phyloP scores from a whole-genome alignment of 2,888 invertebrate genomes.

The Parnassius glacialis region DNA sequence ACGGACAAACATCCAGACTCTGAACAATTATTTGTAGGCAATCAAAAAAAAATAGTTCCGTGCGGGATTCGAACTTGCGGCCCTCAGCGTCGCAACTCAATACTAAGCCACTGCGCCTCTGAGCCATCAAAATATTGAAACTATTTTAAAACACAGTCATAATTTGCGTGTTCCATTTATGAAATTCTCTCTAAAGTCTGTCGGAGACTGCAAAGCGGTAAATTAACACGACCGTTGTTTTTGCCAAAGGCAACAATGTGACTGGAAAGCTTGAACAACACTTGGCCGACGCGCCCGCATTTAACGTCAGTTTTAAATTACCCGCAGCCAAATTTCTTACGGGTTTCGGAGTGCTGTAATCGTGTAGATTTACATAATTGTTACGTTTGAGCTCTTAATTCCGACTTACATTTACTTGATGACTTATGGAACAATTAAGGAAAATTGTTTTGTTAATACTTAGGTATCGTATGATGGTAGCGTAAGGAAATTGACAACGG shows the following conservation, averaged over 20 bases:
- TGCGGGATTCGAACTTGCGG: no score
- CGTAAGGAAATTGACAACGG: no score
- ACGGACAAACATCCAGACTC: no score
- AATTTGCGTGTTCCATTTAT: slow-evolving; percentile 21
- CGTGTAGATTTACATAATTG: slow-evolving; percentile 19
- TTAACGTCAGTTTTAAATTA: slow-evolving; percentile 20
- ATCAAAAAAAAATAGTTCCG: no score
- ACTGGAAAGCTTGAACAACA: slow-evolving; percentile 7
- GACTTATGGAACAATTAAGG: background rate
- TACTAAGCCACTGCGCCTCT: no score
- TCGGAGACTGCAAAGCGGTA: slow-evolving; percentile 7
- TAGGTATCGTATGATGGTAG: no score
- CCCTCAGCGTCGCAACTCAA: no score
- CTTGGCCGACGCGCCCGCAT: slow-evolving; percentile 3
- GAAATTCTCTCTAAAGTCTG: slow-evolving; percentile 24
- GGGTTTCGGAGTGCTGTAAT: background rate
- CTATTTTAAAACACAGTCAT: background rate
- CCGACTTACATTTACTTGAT: slow-evolving; percentile 13
- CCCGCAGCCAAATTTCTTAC: slow-evolving; percentile 19
- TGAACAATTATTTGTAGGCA: no score
- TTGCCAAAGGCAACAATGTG: slow-evolving; percentile 20
- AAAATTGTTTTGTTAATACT: no score
- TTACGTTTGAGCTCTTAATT: slow-evolving; percentile 13
- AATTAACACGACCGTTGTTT: slow-evolving; percentile 22
- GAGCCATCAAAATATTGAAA: no score